Base-by-base conservation (phyloP, 2,113 vertebrate genomes). In the Thamnaconus septentrionalis region DNA sequence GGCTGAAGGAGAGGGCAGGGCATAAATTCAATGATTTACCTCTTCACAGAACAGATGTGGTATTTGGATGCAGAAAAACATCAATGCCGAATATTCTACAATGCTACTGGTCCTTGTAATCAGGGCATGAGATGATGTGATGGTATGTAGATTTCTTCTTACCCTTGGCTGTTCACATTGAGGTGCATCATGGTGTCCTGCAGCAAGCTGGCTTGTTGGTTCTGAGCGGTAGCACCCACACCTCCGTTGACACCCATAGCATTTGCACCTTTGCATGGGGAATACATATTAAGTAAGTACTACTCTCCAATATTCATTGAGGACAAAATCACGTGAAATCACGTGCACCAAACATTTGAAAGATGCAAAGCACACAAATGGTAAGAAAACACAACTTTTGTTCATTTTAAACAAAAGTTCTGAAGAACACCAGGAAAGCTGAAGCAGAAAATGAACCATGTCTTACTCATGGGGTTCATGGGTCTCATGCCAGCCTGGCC, bases 211-310 rank as follows among this genome's bases (percentile, higher is more conserved):
- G 87, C 56, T 71, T 91, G 88, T 76, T 93, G 92, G 70, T 53
- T 91, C 11, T 93, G 85, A 6, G 93, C 48, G 64, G 95, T 88
- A 77, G 93, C 89, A 9, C 94, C 94, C 18, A 96, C 93, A 59
- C 95, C 94, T 83, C 96, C 97, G 75, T 98, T 98, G 52, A 99
- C 95, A 79, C 96, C 95, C 92, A 97, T 94, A 68, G 96, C 87
- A 90, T 91, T 96, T 40, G 91, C 78, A 91, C 89, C 96, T 98
- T 65, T 0, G 49, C 7, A 69, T 9, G 3, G 11, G 64, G 50
- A 40, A 6, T 12, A 47, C 40, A 53, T 3, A 1, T 18, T 2
- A 39, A 12, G 41, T 58, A 41, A 41, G 41, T 11, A 63, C 45
- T 49, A 4, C n/a, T 53, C 50, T 51, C 18, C 18, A 31, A 31